These are phyloP conservation scores for Caenorhabditis tropicalis DNA, from an alignment of 1,140 invertebrate genomes.

Conservation along the genomic window DNA sequence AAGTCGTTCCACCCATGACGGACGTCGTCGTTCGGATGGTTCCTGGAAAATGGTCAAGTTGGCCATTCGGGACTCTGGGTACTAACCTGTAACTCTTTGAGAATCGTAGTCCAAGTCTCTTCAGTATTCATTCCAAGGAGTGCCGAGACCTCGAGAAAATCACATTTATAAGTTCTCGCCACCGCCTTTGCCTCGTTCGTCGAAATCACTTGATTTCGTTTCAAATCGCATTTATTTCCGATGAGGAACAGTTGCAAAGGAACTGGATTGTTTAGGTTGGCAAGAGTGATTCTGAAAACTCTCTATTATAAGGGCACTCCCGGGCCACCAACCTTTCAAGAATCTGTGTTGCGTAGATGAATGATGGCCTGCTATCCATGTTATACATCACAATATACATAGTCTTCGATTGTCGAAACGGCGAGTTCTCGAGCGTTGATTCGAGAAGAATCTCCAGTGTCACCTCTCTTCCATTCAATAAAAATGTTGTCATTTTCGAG, in stretches of 20 bases:
- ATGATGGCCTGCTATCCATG: slow-evolving; percentile 1
- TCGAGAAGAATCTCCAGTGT: slow-evolving; percentile 9
- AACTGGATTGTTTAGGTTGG: not conserved
- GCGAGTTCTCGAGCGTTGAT: slow-evolving; percentile 16
- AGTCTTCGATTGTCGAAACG: not conserved
- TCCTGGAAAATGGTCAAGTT: not conserved
- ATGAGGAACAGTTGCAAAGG: not conserved
- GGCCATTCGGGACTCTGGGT: not conserved
- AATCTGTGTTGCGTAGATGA: not conserved
- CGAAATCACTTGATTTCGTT: slow-evolving; percentile 17
- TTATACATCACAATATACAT: slow-evolving; percentile 38
- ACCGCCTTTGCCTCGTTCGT: not conserved
- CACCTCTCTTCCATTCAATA: slow-evolving; percentile 7
- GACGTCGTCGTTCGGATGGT: not conserved
- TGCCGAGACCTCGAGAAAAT: not conserved
- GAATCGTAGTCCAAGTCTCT: not conserved
- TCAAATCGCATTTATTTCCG: slow-evolving; percentile 17
- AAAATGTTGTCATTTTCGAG: slow-evolving; percentile 16
- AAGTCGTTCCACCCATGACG: slow-evolving; percentile 7
- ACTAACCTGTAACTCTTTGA: not conserved
- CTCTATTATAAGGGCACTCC: not conserved
- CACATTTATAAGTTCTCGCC: slow-evolving; percentile 15
- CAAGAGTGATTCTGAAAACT: not conserved
- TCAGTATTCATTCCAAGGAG: slow-evolving; percentile 31
- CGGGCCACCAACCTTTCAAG: not conserved